Conservation (phyloP, 2,888 invertebrate species). For the Ernsta delagoae region DNA sequence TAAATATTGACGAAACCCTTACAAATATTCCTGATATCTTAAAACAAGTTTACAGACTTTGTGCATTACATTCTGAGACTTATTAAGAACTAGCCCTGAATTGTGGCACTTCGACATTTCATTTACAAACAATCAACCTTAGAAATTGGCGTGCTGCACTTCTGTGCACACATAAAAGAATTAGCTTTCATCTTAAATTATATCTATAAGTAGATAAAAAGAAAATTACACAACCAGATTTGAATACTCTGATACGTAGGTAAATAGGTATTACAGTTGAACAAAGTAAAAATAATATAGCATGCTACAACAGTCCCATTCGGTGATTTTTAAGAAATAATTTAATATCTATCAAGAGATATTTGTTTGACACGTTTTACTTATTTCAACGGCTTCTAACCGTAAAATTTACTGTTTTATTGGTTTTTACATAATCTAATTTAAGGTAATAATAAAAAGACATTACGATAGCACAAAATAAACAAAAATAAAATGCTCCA, state of each 20-base stretch:
- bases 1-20: conserved; percentile 40
- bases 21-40: conserved; percentile 39
- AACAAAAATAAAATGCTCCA: too few relatives aligned
- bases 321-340: not conserved
- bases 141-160: conserved; percentile 12
- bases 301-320: not conserved
- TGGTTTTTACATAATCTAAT: too few relatives aligned
- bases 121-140: conserved; percentile 25
- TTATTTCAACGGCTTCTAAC: too few relatives aligned
- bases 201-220: not conserved
- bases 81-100: conserved; percentile 38
- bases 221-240: not conserved
- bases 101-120: conserved; percentile 43
- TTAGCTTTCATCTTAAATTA: not conserved
- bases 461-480: too few relatives aligned
- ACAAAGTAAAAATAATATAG: not conserved
- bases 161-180: not conserved
- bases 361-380: not conserved
- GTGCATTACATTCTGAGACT: conserved; percentile 40
- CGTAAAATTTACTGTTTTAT: too few relatives aligned
- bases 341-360: too few relatives aligned
- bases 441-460: too few relatives aligned
- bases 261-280: not conserved
- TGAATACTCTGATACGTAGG: not conserved
- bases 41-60: conserved; percentile 41